Percentiles rank a stretch among this genome's conserved stretches.
Evolutionary conservation across 2,797 vertebrate species (phyloP).

Genomic region (Ficedula albicollis): DNA sequence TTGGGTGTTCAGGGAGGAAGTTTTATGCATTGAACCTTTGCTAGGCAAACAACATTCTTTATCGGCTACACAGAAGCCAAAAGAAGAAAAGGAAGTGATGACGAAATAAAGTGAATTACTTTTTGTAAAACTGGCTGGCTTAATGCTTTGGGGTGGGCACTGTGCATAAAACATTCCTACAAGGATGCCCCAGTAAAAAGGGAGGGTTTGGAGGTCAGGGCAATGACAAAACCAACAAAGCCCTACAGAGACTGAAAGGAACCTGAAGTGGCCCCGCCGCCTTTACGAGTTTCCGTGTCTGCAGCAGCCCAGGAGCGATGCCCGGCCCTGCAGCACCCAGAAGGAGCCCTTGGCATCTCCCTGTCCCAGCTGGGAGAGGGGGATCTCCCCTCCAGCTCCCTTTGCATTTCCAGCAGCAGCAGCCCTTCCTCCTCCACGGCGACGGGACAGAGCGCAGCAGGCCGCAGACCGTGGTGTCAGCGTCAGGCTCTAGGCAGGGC

Average conservation of each 20-base stretch:
- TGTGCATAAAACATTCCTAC: neutral
- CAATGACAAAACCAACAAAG: neutral
- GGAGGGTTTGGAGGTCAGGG: neutral
- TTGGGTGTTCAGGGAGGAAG: neutral
- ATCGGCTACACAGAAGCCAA: neutral
- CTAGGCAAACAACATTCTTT: neutral
- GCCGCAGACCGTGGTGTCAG: neutral
- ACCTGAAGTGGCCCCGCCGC: too few relatives aligned
- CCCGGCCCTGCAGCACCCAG: neutral
- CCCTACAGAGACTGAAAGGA: neutral
- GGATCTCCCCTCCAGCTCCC: neutral
- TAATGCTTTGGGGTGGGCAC: neutral
- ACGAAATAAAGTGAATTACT: neutral
- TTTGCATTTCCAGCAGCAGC: neutral
- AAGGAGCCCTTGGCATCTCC: neutral
- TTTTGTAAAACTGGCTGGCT: neutral
- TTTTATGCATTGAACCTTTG: neutral
- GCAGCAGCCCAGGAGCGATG: neutral
- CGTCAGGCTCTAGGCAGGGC: neutral
- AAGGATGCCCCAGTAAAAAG: neutral
- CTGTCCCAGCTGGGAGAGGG: neutral
- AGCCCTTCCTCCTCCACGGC: neutral
- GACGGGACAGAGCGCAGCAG: neutral
- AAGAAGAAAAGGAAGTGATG: neutral
- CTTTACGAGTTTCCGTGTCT: neutral